A percentile compares a stretch with the other conserved stretches of the same genome.
Conservation (phyloP, 2,797 vertebrate species). For the Pseudochirops corinnae region DNA sequence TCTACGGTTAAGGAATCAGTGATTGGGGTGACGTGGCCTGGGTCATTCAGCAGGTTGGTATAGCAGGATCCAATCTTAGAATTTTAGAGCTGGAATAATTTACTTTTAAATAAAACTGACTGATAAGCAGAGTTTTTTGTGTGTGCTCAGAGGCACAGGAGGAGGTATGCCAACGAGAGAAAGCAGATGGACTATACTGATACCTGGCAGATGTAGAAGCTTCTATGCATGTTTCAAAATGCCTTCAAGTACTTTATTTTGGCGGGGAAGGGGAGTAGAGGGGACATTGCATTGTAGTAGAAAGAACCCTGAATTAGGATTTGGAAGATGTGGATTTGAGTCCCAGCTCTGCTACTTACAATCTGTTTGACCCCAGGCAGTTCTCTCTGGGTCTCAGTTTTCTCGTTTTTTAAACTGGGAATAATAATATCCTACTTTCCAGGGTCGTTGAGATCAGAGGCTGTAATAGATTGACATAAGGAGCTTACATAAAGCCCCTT, state of each 20-base stretch:
- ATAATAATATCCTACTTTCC: slow-evolving; percentile 27
- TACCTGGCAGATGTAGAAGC: neutral
- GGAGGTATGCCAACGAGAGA: neutral
- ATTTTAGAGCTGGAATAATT: slow-evolving; percentile 36
- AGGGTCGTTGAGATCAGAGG: slow-evolving; percentile 26
- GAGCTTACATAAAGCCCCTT: slow-evolving; percentile 42
- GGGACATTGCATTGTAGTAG: neutral
- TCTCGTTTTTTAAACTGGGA: slow-evolving; percentile 16
- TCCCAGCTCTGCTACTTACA: slow-evolving; percentile 1
- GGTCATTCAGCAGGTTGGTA: neutral
- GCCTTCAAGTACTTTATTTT: neutral
- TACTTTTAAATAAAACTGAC: slow-evolving; percentile 26
- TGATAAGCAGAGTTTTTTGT: neutral
- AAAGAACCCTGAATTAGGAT: slow-evolving; percentile 35
- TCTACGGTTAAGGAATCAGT: neutral
- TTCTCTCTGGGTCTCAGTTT: slow-evolving; percentile 24
- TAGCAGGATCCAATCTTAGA: slow-evolving; percentile 30
- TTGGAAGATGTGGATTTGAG: slow-evolving; percentile 29
- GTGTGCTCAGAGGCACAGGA: neutral
- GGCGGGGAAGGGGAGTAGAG: neutral
- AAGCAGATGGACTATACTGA: neutral
- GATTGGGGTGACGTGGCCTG: neutral
- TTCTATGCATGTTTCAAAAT: neutral
- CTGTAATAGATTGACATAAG: neutral
- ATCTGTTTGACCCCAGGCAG: neutral